Evolutionary conservation across 2,797 vertebrate species (phyloP), one percentile per base, ranked within the genome.

Genomic region (Sardinella longiceps): DNA sequence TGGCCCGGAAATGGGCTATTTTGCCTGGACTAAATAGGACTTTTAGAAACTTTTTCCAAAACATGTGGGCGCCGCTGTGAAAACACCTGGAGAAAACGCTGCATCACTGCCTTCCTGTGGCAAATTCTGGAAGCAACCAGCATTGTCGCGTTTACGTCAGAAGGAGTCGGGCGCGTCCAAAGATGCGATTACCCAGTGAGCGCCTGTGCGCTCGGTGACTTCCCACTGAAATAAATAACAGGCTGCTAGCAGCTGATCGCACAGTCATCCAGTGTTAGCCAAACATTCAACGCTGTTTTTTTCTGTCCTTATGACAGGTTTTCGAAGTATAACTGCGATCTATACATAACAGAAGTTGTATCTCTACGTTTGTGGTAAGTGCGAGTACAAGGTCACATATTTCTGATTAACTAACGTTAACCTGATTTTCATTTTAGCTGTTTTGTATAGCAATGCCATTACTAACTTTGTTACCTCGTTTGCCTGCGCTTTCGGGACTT

Each of bases 81-180:
- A 43, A 43, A 1, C 53, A 23, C 23, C 6, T 23, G 18, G 5
- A 60, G 20, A 85, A 85, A 81, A 10, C 83, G 87, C 85, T 89
- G 60, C 66, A 80, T 89, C 88, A 87, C 82, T 83, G 84, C 84
- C 66, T 83, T 39, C 86, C 48, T 84, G 82, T 86, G 85, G 84
- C 66, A 82, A 6, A 81, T 89, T 89, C 88, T 88, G 63, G 90
- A 90, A 91, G 28, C 2, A 85, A 83, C 90, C 33, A 83, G 82
- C 6, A 85, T n/a, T 53, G 11, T 15, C 85, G 84, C 80, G 70
- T 70, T 84, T 82, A 85, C 85, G 84, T 85, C 74, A 83, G 7
- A 2, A 20, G 50, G 9, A n/a, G 86, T 87, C 12, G 50, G 46
- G 84, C 82, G 63, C 81, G 84, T 30, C 30, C 14, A 28, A 30